phyloP scores from a whole-genome alignment of 2,113 vertebrate species.

The Macaca nemestrina region DNA sequence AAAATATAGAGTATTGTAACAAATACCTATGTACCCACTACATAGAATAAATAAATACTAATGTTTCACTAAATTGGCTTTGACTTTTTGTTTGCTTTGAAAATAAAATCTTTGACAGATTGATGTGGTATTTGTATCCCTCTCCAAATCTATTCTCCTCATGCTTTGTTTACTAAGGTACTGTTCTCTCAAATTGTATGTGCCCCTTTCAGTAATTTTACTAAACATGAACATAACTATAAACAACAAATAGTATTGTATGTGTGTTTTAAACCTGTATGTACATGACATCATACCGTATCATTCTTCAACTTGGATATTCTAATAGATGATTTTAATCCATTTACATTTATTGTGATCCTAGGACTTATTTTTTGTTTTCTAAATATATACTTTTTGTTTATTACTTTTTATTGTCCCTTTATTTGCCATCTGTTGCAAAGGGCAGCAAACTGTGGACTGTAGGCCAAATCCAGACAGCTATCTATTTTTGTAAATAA shows the following conservation, averaged over 20 bases:
- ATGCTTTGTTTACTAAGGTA: not conserved
- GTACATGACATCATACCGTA: not conserved
- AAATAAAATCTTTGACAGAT: not conserved
- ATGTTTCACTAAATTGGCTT: not conserved
- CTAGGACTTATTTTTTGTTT: not conserved
- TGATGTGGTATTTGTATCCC: not conserved
- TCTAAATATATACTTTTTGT: not conserved
- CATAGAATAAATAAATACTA: not conserved
- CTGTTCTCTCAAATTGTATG: not conserved
- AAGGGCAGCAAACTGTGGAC: not conserved
- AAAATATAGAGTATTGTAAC: not conserved
- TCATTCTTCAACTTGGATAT: not conserved
- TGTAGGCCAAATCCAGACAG: not conserved
- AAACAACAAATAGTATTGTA: not conserved
- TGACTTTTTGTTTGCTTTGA: not conserved
- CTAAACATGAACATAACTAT: not conserved
- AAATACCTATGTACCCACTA: no score
- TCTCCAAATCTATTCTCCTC: not conserved
- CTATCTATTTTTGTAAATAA: not conserved
- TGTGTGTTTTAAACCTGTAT: not conserved
- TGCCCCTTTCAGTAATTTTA: not conserved
- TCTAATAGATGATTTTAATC: not conserved
- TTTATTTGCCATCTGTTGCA: not conserved
- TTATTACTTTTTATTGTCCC: not conserved
- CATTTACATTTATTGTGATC: constrained; percentile 51